phyloP scores from a whole-genome alignment of 2,888 invertebrate species.

The Macrophya alboannulata region DNA sequence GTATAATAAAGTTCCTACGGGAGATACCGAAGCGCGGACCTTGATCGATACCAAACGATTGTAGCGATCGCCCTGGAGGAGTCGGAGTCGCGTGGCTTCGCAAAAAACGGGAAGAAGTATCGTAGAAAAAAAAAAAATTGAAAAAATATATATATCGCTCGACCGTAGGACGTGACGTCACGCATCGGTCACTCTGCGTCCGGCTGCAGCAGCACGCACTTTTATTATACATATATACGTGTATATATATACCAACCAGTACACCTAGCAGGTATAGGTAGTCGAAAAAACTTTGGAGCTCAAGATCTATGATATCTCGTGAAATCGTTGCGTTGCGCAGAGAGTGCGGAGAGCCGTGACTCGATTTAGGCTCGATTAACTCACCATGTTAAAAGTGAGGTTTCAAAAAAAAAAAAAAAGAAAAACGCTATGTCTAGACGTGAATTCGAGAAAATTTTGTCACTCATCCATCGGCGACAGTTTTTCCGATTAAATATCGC shows the following conservation, averaged over 20 bases:
- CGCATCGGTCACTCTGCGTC: conserved; percentile 45
- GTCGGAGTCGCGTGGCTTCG: conserved; percentile 56
- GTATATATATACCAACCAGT: no score
- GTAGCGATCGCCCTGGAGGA: conserved; percentile 14
- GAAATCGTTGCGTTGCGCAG: conserved; percentile 7
- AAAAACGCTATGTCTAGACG: neutral
- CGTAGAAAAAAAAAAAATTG: conserved; percentile 1
- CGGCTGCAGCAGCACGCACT: conserved; percentile 44
- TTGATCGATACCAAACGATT: conserved; percentile 14
- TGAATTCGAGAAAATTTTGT: neutral
- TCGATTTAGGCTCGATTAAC: conserved; percentile 27
- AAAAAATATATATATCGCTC: conserved; percentile 16
- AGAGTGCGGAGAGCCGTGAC: neutral
- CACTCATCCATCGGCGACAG: neutral
- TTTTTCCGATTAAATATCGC: neutral
- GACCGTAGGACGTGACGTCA: conserved; percentile 55
- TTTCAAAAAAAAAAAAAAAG: no score
- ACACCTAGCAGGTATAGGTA: neutral
- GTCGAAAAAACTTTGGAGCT: neutral
- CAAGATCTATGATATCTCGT: neutral
- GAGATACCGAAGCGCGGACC: neutral
- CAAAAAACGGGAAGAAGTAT: conserved; percentile 31
- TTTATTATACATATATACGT: neutral
- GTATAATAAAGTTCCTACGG: neutral
- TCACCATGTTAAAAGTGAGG: conserved; percentile 18